A percentile compares a stretch with the other conserved stretches of the same genome.
These are phyloP conservation scores for Phaonia tiefii DNA, from an alignment of 2,888 invertebrate species.

Conservation along the genomic window DNA sequence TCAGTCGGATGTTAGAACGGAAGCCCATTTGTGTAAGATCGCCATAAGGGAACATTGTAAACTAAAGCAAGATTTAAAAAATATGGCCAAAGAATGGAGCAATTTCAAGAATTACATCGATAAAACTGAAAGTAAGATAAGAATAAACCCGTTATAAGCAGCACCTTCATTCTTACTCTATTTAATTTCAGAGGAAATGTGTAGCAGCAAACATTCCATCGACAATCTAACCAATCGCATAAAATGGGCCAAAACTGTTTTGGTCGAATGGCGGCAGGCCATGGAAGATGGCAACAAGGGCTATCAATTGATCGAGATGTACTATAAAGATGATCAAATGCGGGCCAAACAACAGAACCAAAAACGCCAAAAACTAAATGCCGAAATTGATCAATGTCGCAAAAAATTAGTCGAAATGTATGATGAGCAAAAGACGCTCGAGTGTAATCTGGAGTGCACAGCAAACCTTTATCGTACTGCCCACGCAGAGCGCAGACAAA, in stretches of 20 bases:
- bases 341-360: conserved; percentile 84
- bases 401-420: conserved; percentile 80
- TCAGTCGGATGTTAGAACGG: conserved; percentile 86
- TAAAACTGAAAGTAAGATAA: conserved; percentile 74
- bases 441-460: conserved; percentile 82
- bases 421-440: conserved; percentile 82
- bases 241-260: conserved; percentile 83
- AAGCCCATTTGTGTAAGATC: conserved; percentile 82
- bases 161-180: background rate
- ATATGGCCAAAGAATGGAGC: conserved; percentile 73
- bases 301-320: conserved; percentile 86
- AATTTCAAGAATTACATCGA: conserved; percentile 73
- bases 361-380: conserved; percentile 82
- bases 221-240: conserved; percentile 85
- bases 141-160: background rate
- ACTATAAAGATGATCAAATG: conserved; percentile 86
- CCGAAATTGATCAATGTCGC: conserved; percentile 81
- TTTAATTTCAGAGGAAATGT: conserved; percentile 80
- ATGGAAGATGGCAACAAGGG: conserved; percentile 86
- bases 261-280: conserved; percentile 87
- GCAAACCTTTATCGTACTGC: conserved; percentile 82
- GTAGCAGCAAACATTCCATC: conserved; percentile 83
- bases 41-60: conserved; percentile 79
- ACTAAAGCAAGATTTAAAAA: conserved; percentile 74
- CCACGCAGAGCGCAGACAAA: conserved; percentile 85